Evolutionary conservation across 2,113 vertebrate genomes (phyloP), one percentile per base, ranked within the genome.

Genomic region (Leptodactylus fuscus): DNA sequence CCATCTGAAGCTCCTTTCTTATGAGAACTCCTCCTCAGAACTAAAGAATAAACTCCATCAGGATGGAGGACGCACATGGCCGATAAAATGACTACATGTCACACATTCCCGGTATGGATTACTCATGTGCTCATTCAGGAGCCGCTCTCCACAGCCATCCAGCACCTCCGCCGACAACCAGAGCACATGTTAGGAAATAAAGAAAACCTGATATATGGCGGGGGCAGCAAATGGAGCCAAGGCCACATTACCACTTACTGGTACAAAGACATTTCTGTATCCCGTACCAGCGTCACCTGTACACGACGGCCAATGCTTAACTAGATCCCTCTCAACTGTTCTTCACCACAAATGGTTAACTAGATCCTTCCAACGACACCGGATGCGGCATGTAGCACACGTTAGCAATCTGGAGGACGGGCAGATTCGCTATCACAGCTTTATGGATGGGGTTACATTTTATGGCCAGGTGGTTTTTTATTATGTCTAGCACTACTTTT

Each of bases 351-450:
- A 27, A 3, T 34, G 34, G 81, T 74, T 83, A 74, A 74, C 8
- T 13, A 44, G 27, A 58, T 69, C 44, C 81, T 55, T 51, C 24
- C 10, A 16, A 27, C 8, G 0, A 20, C 53, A 24, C 67, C 81
- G 69, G 81, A 83, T 74, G 34, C 34, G 10, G 65, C 67, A 29
- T 71, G 62, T 41, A 8, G 34, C 22, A 73, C 62, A 69, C 80
- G 58, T 81, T 81, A 48, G 60, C 60, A 81, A n/a, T n/a, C n/a
- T n/a, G n/a, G n/a, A n/a, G n/a, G 27, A 11, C 18, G n/a, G 8
- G 29, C 4, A 80, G 6, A 49, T 24, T 74, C 2, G 6, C 71
- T 2, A 51, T 9, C 20, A 41, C 41, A 44, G 41, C 1, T 5
- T 20, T 18, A 71, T 16, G 8, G 15, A 9, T 4, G 9, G 4